These are phyloP conservation scores for Python bivittatus DNA, from an alignment of 2,113 vertebrate genomes.

Conservation along the genomic window DNA sequence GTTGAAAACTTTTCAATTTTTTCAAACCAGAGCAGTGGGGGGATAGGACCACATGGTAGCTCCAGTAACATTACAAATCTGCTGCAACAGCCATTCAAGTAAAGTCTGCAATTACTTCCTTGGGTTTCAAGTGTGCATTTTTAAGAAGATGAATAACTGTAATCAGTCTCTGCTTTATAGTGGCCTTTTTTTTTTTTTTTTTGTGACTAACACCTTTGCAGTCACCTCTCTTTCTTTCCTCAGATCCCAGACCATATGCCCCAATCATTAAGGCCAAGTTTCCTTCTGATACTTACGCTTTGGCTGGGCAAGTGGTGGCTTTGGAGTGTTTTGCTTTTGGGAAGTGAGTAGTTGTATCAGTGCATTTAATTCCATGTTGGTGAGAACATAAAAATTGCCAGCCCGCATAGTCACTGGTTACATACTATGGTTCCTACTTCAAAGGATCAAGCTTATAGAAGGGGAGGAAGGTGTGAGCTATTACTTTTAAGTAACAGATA, in stretches of 20 bases:
- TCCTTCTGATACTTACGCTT: constrained; percentile 88
- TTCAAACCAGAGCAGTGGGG: background rate
- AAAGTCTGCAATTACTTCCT: background rate
- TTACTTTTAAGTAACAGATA: background rate
- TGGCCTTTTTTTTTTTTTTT: background rate
- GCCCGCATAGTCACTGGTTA: background rate
- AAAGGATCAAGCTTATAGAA: background rate
- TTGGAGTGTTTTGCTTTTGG: constrained; percentile 96
- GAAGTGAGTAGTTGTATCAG: constrained; percentile 78
- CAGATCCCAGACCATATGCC: constrained; percentile 80
- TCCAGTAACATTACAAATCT: background rate
- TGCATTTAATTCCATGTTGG: background rate
- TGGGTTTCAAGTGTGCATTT: background rate
- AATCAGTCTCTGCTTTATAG: background rate
- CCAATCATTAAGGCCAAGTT: constrained; percentile 92
- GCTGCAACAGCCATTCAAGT: background rate
- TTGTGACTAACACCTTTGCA: background rate
- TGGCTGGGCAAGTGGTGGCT: constrained; percentile 84
- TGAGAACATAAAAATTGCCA: background rate
- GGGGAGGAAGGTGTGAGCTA: background rate
- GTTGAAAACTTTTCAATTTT: background rate
- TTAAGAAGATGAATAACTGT: background rate
- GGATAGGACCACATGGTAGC: background rate
- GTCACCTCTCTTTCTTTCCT: constrained; percentile 39
- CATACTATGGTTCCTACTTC: background rate